Evolutionary conservation across 2,113 vertebrate genomes (phyloP), one percentile per base, ranked within the genome.

Genomic region (Bubalus kerabau): DNA sequence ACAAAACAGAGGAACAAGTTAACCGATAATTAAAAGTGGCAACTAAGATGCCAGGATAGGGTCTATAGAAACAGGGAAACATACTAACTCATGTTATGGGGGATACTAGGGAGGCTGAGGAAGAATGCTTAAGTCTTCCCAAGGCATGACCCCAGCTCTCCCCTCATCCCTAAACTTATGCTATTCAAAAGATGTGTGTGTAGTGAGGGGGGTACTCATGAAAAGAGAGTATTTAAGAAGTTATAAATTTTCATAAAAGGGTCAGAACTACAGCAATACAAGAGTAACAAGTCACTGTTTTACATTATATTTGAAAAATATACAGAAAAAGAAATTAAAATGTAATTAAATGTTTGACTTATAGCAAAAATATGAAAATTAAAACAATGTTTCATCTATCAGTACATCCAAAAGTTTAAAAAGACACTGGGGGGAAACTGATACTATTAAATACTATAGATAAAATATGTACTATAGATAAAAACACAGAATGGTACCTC

Each of bases 241-340:
- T 62, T 57, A 85, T 11, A 87, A 43, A 82, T 52, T 90, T 90
- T 80, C 74, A 95, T 95, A 74, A 94, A 96, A 93, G 13, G 56
- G 19, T 13, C 46, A 83, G 57, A 94, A 94, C 2, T 17, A 84
- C 11, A 71, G 13, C 23, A 78, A 83, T 43, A 89, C 7, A 64
- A 80, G 21, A 92, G 80, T 57, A 93, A 91, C 15, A 92, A 93
- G 78, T n/a, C 26, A 80, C 1, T 78, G 40, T 60, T 64, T 19
- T 71, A 74, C 3, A 92, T 88, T 78, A 87, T 13, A 93, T 86
- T 36, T 76, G 43, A 92, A 97, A 97, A 93, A 81, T 26, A 92
- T 10, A 95, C 26, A 87, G 21, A 94, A 86, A 95, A 83, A 71
- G 7, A 88, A 81, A 67, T 48, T 74, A 82, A 89, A 90, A 81